These are phyloP conservation scores for Drosophila suzukii DNA, from an alignment of 1,140 invertebrate species.

Conservation along the genomic window DNA sequence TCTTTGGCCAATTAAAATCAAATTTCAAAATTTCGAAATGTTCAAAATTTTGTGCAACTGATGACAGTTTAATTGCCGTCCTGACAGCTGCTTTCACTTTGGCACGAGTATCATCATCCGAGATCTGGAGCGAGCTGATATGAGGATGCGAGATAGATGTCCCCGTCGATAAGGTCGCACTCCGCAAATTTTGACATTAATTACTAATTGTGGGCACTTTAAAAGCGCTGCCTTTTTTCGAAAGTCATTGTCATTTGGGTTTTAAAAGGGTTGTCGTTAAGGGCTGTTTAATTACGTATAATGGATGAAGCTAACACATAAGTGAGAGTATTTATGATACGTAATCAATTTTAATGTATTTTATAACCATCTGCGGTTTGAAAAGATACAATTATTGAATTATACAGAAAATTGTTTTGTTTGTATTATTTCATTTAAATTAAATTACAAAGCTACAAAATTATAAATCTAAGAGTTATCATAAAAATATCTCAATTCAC, in stretches of 20 bases:
- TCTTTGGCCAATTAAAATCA: slow-evolving; percentile 78
- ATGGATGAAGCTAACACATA: not conserved
- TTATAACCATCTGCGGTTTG: not conserved
- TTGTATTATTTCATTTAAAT: too few species aligned
- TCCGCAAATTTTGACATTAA: slow-evolving; percentile 64
- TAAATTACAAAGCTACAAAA: too few species aligned
- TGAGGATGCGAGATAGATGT: slow-evolving; percentile 13
- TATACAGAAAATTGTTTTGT: too few species aligned
- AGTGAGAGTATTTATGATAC: not conserved
- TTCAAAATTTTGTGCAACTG: slow-evolving; percentile 55
- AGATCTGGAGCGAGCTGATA: slow-evolving; percentile 53
- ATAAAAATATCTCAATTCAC: not conserved
- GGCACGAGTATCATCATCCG: slow-evolving; percentile 61
- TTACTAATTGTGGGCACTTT: slow-evolving; percentile 61
- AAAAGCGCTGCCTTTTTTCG: slow-evolving; percentile 26
- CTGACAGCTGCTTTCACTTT: slow-evolving; percentile 74
- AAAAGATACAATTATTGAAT: too few species aligned
- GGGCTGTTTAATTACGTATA: slow-evolving; percentile 2
- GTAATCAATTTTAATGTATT: not conserved
- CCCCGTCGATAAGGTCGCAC: slow-evolving; percentile 42
- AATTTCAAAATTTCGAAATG: slow-evolving; percentile 68
- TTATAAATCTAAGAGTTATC: too few species aligned
- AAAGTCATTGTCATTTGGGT: slow-evolving; percentile 49
- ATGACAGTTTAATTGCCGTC: slow-evolving; percentile 76
- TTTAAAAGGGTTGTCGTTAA: not conserved